phyloP scores from a whole-genome alignment of 2,797 vertebrate genomes.

The Lindbergichthys nudifrons region DNA sequence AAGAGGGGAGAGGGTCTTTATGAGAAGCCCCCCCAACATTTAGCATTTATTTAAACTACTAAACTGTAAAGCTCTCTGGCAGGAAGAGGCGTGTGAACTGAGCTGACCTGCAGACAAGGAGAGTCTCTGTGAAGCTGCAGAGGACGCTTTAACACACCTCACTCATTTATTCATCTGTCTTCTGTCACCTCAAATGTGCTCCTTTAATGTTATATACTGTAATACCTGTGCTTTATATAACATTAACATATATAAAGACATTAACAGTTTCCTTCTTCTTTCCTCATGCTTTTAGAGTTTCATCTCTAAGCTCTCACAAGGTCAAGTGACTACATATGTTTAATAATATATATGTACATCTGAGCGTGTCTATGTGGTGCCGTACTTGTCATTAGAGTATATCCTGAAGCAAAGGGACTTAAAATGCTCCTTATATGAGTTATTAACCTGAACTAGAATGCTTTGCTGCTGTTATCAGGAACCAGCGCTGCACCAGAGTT shows the following conservation, averaged over 20 bases:
- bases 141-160: constrained; percentile 22
- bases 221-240: neutral
- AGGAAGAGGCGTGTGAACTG: constrained; percentile 42
- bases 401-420: no score
- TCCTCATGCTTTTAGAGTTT: neutral
- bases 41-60: constrained; percentile 10
- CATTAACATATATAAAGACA: neutral
- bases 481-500: no score
- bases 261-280: neutral
- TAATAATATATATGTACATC: neutral
- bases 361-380: neutral
- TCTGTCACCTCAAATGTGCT: neutral
- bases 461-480: no score
- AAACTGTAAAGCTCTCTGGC: constrained; percentile 43
- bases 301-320: neutral
- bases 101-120: constrained; percentile 58
- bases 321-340: neutral
- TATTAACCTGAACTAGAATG: no score
- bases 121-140: constrained; percentile 50
- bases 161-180: neutral
- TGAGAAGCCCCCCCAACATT: constrained; percentile 29
- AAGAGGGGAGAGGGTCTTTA: constrained; percentile 24
- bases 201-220: neutral
- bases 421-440: no score
- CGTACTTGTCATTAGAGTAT: no score